Evolutionary conservation across 2,888 invertebrate genomes (phyloP).

Genomic region (Eudemis profundana): DNA sequence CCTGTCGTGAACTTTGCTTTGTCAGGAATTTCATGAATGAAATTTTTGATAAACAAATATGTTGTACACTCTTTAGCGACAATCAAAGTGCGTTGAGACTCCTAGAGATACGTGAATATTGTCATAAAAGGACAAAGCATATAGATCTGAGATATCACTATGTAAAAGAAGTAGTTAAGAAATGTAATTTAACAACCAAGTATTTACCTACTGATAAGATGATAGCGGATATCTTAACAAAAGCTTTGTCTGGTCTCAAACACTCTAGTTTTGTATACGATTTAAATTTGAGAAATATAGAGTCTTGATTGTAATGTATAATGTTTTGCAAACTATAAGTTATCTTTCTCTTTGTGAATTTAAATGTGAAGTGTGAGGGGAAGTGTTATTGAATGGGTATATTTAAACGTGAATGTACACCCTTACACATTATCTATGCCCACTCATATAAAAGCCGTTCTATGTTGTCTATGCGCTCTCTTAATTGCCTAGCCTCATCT

Average conservation of each 20-base stretch:
- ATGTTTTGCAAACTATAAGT: too few relatives aligned
- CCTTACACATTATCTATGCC: too few relatives aligned
- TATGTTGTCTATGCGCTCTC: too few relatives aligned
- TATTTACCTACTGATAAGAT: not conserved
- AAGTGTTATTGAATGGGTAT: too few relatives aligned
- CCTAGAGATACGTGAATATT: not conserved
- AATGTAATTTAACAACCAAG: not conserved
- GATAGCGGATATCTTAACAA: not conserved
- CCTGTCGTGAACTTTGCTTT: too few relatives aligned
- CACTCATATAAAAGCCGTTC: too few relatives aligned
- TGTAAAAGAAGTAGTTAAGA: not conserved
- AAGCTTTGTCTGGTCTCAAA: not conserved
- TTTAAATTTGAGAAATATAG: not conserved
- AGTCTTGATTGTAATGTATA: too few relatives aligned
- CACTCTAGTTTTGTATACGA: not conserved
- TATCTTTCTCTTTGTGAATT: too few relatives aligned
- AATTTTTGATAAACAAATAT: not conserved
- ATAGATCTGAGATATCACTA: not conserved
- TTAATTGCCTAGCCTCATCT: too few relatives aligned
- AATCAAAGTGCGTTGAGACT: constrained; percentile 3
- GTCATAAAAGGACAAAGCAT: not conserved
- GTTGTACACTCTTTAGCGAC: not conserved
- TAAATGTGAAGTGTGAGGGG: too few relatives aligned
- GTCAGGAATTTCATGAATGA: too few relatives aligned
- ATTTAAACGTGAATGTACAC: too few relatives aligned